Evolutionary conservation across 2,113 vertebrate species (phyloP).

Genomic region (Oreochromis aureus): DNA sequence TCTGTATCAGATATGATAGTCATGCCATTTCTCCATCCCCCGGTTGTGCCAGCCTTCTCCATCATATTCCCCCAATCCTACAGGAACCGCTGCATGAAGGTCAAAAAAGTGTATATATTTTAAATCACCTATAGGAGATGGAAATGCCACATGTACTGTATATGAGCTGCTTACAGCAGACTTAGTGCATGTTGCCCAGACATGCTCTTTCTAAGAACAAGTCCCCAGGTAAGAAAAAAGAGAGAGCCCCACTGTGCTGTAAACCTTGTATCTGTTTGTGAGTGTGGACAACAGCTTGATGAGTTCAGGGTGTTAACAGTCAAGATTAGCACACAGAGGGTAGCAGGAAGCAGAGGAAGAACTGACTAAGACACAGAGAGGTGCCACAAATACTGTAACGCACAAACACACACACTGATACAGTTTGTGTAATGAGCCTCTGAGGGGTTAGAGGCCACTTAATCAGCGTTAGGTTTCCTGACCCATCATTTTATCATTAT

Average conservation of each 20-base stretch:
- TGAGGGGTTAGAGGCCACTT: constrained; percentile 28
- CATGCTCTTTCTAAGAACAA: background rate
- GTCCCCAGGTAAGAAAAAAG: background rate
- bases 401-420: background rate
- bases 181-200: background rate
- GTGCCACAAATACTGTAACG: background rate
- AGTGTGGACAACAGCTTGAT: constrained; percentile 9
- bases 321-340: constrained; percentile 45
- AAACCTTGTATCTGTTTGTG: background rate
- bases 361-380: background rate
- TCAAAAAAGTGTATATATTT: constrained; percentile 24
- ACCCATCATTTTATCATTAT: constrained; percentile 59
- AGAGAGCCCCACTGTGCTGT: background rate
- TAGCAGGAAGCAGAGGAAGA: background rate
- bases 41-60: background rate
- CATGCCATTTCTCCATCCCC: constrained; percentile 1
- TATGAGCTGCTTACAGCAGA: constrained; percentile 1
- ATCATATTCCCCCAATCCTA: constrained; percentile 14
- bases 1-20: background rate
- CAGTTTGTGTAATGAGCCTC: constrained; percentile 22
- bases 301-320: constrained; percentile 29
- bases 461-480: constrained; percentile 61
- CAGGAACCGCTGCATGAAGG: constrained; percentile 44
- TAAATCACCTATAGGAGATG: constrained; percentile 22
- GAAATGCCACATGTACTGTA: constrained; percentile 47